phyloP scores from a whole-genome alignment of 2,888 invertebrate genomes.

The Eupithecia dodoneata region DNA sequence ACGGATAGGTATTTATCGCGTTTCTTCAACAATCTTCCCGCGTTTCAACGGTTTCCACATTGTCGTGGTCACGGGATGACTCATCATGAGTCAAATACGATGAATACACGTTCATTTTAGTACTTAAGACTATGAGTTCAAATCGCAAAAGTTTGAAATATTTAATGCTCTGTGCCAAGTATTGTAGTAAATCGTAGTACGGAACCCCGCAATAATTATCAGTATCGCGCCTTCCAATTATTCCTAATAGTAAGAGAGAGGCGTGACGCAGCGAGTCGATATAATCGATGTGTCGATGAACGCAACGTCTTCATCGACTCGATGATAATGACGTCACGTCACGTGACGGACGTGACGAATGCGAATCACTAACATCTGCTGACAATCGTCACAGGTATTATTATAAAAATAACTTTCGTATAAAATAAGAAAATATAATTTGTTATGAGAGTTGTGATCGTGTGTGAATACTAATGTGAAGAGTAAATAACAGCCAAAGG shows the following conservation, averaged over 20 bases:
- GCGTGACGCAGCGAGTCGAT: constrained; percentile 1
- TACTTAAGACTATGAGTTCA: too few relatives aligned
- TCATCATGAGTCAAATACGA: too few relatives aligned
- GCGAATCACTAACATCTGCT: neutral
- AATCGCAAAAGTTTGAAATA: too few relatives aligned
- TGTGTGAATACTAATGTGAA: neutral
- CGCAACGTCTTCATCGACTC: neutral
- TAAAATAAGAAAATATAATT: neutral
- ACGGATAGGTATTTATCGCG: too few relatives aligned
- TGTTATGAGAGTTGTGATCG: neutral
- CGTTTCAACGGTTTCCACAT: too few relatives aligned
- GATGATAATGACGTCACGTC: neutral
- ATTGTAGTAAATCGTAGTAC: neutral
- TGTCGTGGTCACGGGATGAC: too few relatives aligned
- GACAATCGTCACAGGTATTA: neutral
- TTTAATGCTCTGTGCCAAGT: too few relatives aligned
- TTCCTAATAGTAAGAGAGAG: neutral
- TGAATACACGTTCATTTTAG: too few relatives aligned
- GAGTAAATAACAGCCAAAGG: too few relatives aligned
- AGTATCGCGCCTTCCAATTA: neutral
- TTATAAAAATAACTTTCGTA: neutral
- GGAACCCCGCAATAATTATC: neutral
- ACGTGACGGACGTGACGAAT: neutral
- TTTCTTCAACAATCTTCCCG: too few relatives aligned
- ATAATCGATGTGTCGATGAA: constrained; percentile 10